Evolutionary conservation across 2,888 invertebrate genomes (phyloP).

Genomic region (Asteroscopus sphinx): DNA sequence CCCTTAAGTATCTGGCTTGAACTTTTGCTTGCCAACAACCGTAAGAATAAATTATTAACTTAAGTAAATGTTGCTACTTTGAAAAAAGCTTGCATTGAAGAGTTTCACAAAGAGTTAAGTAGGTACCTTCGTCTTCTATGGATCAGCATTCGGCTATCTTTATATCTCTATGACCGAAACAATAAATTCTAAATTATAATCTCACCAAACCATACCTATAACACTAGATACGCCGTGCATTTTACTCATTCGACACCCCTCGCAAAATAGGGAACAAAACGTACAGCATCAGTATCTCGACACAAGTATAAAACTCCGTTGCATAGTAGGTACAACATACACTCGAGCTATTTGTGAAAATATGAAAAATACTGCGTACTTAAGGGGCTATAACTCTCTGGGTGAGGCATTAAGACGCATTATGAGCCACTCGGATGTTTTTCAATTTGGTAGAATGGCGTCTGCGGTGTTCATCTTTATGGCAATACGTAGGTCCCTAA

Average conservation of each 20-base stretch:
- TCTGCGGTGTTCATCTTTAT: constrained; percentile 73
- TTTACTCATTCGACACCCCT: constrained; percentile 50
- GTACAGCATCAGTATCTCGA: constrained; percentile 10
- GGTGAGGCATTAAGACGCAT: constrained; percentile 83
- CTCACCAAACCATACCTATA: constrained; percentile 6
- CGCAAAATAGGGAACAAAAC: constrained; percentile 38
- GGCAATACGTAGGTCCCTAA: constrained; percentile 65
- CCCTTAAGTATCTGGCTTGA: too few relatives aligned
- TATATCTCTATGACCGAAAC: too few relatives aligned
- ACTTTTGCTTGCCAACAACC: too few relatives aligned
- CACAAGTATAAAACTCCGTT: constrained; percentile 31
- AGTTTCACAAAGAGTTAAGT: too few relatives aligned
- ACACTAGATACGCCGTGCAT: background rate
- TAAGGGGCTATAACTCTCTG: constrained; percentile 80
- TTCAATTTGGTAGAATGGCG: constrained; percentile 86
- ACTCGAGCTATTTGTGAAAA: constrained; percentile 81
- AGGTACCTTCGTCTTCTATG: too few relatives aligned
- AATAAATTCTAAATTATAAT: constrained; percentile 6
- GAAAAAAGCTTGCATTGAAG: too few relatives aligned
- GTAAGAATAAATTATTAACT: too few relatives aligned
- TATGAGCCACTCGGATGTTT: constrained; percentile 85
- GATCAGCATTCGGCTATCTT: too few relatives aligned
- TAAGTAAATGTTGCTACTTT: too few relatives aligned
- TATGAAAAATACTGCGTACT: constrained; percentile 84
- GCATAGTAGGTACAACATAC: constrained; percentile 49